Evolutionary conservation across 2,888 invertebrate species (phyloP), one percentile per base, ranked within the genome.

Genomic region (Dicranocentrus wangi): DNA sequence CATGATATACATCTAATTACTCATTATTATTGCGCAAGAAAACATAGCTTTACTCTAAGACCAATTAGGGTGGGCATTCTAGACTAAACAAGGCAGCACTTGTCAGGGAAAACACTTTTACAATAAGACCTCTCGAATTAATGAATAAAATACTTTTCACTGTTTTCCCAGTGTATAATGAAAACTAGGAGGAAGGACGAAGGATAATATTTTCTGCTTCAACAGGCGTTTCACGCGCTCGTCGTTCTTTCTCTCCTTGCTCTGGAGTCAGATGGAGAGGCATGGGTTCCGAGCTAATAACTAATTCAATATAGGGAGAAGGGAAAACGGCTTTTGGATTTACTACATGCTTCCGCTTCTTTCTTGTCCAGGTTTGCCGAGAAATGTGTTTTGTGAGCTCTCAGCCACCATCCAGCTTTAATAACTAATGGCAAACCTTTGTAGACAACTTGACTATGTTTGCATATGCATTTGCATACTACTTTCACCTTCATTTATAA

Each of bases 201-300:
- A n/a, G n/a, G n/a, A n/a, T n/a, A 21, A 25, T n/a, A n/a, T 61
- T 51, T 60, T 58, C 39, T 25, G 1, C 47, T 61, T 72, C 61
- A 72, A 72, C 72, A 72, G 61, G 60, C 72, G 60, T 72, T n/a
- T 47, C 47, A 47, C 2, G 15, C 47, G n/a, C 15, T 47, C 47
- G 15, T 10, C 47, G 10, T 51, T 32, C 55, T n/a, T 28, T 15
- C n/a, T 27, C 60, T 58, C 71, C 15, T 42, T 5, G 51, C 5
- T 17, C 51, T n/a, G n/a, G 51, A 7, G 5, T n/a, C 21, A 55
- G 13, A n/a, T 55, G 10, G 23, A 2, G 7, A 17, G n/a, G 17
- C 13, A 17, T 28, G 28, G n/a, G n/a, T n/a, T n/a, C n/a, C 2
- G 47, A 19, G 19, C 19, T 65, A 63, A 65, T 65, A 73, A 53